These are phyloP conservation scores for Tipula vernalis DNA, from an alignment of 2,888 invertebrate genomes.

Conservation along the genomic window DNA sequence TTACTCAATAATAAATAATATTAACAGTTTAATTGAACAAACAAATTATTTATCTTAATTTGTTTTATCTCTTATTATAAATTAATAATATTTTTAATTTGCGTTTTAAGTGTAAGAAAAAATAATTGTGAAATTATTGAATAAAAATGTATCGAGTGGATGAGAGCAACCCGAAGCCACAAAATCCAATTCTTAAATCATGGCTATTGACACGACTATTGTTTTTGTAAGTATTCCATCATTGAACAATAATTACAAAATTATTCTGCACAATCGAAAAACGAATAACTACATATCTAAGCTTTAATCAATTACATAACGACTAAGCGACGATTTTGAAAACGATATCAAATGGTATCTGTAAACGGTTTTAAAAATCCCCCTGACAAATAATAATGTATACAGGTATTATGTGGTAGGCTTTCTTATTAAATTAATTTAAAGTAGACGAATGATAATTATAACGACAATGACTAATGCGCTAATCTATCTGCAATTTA, in stretches of 20 bases:
- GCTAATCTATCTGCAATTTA: background rate
- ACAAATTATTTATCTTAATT: no score
- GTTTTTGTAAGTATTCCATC: constrained; percentile 49
- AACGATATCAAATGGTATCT: background rate
- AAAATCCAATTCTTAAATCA: constrained; percentile 51
- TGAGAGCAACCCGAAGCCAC: constrained; percentile 34
- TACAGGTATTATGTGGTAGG: no score
- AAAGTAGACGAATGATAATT: no score
- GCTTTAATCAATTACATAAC: background rate
- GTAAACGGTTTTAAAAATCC: no score
- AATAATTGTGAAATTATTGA: background rate
- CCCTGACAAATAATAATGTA: no score
- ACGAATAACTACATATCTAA: no score
- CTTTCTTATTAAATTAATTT: no score
- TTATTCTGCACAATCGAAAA: no score
- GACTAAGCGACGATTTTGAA: background rate
- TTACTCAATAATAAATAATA: no score
- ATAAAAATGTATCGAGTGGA: constrained; percentile 34
- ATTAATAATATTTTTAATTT: background rate
- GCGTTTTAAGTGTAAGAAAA: background rate
- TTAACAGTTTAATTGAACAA: no score
- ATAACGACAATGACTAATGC: no score
- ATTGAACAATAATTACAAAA: background rate
- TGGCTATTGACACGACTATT: constrained; percentile 49
- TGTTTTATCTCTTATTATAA: background rate